A percentile compares a stretch with the other conserved stretches of the same genome.
phyloP scores from a whole-genome alignment of 2,888 invertebrate genomes.

The Panzeria rudis region DNA sequence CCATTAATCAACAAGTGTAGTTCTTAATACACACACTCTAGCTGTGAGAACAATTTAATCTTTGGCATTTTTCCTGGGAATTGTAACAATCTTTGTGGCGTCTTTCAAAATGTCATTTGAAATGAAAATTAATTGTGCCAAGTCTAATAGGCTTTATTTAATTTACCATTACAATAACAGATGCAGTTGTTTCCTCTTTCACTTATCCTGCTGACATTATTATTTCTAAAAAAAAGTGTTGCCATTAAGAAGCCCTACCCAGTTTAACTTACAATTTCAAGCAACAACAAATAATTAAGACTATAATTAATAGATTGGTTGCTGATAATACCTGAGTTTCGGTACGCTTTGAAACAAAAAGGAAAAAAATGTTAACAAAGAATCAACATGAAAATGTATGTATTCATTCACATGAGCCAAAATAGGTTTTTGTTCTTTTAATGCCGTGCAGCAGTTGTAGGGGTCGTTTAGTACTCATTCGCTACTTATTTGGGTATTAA shows the following conservation, averaged over 20 bases:
- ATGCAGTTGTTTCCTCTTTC: conserved; percentile 42
- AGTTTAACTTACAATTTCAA: conserved; percentile 30
- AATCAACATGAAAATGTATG: background rate
- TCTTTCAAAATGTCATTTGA: conserved; percentile 49
- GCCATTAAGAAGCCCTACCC: conserved; percentile 53
- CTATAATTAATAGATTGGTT: conserved; percentile 60
- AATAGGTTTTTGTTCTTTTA: conserved; percentile 52
- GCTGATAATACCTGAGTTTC: conserved; percentile 60
- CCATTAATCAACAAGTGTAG: conserved; percentile 19
- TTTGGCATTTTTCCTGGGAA: conserved; percentile 7
- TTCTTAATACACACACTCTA: background rate
- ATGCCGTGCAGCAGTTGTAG: background rate
- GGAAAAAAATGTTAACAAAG: conserved; percentile 16
- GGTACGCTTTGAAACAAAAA: conserved; percentile 39
- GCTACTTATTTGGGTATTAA: conserved; percentile 3
- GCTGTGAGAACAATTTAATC: conserved; percentile 27
- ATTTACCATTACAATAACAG: conserved; percentile 39
- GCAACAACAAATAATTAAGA: conserved; percentile 37
- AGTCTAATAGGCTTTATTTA: conserved; percentile 52
- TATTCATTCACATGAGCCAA: conserved; percentile 36
- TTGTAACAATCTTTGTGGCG: conserved; percentile 29
- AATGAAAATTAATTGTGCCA: conserved; percentile 55
- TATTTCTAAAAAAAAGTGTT: background rate
- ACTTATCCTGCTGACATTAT: background rate
- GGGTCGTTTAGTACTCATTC: conserved; percentile 43